Conservation (phyloP, 2,797 vertebrate genomes). For the Leontopithecus rosalia region DNA sequence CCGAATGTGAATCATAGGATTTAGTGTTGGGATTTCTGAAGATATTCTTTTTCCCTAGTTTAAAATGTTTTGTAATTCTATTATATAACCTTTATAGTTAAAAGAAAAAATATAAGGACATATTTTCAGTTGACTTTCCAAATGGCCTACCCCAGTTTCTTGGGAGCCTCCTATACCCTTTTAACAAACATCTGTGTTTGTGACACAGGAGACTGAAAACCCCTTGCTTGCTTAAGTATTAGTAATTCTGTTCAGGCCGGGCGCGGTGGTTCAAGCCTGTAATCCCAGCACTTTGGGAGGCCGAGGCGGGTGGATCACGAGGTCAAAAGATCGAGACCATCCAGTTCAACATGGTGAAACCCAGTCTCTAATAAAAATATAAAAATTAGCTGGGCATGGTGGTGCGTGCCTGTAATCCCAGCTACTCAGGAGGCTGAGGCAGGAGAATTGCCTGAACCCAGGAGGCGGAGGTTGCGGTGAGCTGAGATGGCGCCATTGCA, state of each 20-base stretch:
- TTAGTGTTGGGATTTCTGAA: neutral
- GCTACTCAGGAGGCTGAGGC: too few relatives aligned
- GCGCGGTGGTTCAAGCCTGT: too few relatives aligned
- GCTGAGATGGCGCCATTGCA: too few relatives aligned
- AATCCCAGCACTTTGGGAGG: too few relatives aligned
- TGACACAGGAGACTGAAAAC: neutral
- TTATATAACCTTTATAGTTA: neutral
- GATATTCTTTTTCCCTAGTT: neutral
- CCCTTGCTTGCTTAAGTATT: neutral
- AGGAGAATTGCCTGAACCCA: too few relatives aligned
- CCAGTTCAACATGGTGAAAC: too few relatives aligned
- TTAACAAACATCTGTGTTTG: neutral
- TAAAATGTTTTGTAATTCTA: neutral
- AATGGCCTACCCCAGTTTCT: neutral
- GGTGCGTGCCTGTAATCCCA: too few relatives aligned
- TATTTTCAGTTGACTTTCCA: conserved; percentile 5
- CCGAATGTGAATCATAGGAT: neutral
- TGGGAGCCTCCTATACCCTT: neutral
- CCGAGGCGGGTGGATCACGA: too few relatives aligned
- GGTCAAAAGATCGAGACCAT: too few relatives aligned
- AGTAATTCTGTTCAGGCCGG: neutral
- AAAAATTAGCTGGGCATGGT: too few relatives aligned
- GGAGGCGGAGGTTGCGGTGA: too few relatives aligned
- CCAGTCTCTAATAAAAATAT: too few relatives aligned
- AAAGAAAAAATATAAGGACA: neutral